Evolutionary conservation across 2,113 vertebrate species (phyloP).

Genomic region (Upupa epops): DNA sequence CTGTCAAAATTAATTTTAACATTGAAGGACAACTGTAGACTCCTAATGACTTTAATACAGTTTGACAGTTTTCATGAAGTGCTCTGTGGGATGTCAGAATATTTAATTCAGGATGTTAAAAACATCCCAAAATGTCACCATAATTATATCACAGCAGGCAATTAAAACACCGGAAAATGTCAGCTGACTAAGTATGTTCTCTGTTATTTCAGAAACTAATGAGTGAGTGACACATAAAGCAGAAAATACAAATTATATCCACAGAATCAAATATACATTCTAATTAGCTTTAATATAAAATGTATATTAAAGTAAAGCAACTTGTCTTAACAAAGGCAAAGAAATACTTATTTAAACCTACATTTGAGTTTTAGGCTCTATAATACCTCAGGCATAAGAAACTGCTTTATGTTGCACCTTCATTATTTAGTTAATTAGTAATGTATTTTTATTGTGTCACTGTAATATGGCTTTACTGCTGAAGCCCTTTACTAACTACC

Average conservation of each 20-base stretch:
- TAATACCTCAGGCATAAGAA: background rate
- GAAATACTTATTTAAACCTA: slow-evolving; percentile 9
- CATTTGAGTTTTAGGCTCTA: slow-evolving; percentile 6
- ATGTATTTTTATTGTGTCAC: slow-evolving; percentile 37
- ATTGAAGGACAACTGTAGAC: slow-evolving; percentile 82
- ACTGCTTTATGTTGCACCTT: background rate
- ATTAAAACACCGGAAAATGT: slow-evolving; percentile 90
- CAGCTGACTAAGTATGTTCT: slow-evolving; percentile 86
- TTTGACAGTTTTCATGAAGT: slow-evolving; percentile 87
- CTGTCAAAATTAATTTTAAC: slow-evolving; percentile 78
- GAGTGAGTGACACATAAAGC: slow-evolving; percentile 82
- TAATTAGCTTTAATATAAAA: slow-evolving; percentile 67
- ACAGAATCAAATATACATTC: slow-evolving; percentile 58
- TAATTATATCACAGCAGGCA: slow-evolving; percentile 93
- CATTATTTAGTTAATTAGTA: slow-evolving; percentile 48
- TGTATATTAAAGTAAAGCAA: slow-evolving; percentile 41
- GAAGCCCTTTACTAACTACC: background rate
- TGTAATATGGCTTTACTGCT: background rate
- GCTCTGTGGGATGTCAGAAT: slow-evolving; percentile 90
- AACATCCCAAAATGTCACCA: slow-evolving; percentile 91
- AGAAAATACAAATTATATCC: slow-evolving; percentile 72
- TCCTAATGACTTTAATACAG: slow-evolving; percentile 83
- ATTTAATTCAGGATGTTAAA: slow-evolving; percentile 92
- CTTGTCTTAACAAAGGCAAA: slow-evolving; percentile 16
- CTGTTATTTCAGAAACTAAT: slow-evolving; percentile 87